Percentiles rank a stretch among this genome's conserved stretches.
Conservation (phyloP, 2,888 invertebrate genomes). For the Alitta virens region DNA sequence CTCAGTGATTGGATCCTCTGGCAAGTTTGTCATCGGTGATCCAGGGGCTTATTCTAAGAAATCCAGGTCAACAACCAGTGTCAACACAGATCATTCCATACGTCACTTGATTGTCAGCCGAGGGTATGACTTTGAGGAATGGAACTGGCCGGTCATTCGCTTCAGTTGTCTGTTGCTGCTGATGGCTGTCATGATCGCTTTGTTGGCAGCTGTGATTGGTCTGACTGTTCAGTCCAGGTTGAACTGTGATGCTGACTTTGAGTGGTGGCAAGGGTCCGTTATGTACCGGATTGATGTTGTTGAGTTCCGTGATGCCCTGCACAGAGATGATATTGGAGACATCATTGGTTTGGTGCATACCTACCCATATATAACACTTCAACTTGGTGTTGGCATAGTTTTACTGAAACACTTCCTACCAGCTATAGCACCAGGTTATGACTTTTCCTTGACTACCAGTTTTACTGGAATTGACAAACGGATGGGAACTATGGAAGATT, state of each 20-base stretch:
- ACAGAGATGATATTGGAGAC: conserved; percentile 15
- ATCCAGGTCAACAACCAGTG: neutral
- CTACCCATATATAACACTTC: conserved; percentile 6
- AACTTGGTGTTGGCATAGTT: conserved; percentile 9
- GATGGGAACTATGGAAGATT: conserved; percentile 6
- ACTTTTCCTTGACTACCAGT: conserved; percentile 2
- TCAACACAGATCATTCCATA: neutral
- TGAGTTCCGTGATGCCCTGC: conserved; percentile 10
- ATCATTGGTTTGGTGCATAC: conserved; percentile 8
- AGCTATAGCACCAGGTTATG: neutral
- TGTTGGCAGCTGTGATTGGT: conserved; percentile 17
- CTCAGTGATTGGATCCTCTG: conserved; percentile 15
- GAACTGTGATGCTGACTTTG: conserved; percentile 8
- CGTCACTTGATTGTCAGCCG: neutral
- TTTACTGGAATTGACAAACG: conserved; percentile 15
- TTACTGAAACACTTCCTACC: conserved; percentile 15
- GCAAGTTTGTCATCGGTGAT: conserved; percentile 23
- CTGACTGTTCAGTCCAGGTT: conserved; percentile 2
- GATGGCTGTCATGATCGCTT: conserved; percentile 13
- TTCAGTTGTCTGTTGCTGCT: conserved; percentile 11
- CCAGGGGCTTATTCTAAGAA: neutral
- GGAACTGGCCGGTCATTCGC: conserved; percentile 23
- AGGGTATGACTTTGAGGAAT: conserved; percentile 21
- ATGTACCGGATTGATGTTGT: conserved; percentile 18
- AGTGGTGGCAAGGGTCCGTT: conserved; percentile 22